These are phyloP conservation scores for Hystrix cristata DNA, from an alignment of 2,113 vertebrate species.

Conservation along the genomic window DNA sequence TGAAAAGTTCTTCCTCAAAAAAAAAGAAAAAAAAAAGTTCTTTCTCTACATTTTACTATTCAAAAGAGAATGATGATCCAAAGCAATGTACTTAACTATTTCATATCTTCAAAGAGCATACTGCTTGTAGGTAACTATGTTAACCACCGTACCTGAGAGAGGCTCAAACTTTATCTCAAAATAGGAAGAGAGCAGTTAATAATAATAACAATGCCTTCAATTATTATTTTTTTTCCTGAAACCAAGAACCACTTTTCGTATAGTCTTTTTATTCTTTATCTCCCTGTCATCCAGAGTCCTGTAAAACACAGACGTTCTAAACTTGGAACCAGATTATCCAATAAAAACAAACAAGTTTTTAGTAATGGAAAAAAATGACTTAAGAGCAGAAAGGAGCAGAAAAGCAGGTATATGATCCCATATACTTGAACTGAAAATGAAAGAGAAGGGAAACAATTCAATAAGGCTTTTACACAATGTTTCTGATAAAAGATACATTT, in stretches of 20 bases:
- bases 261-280: slow-evolving; percentile 71
- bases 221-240: slow-evolving; percentile 59
- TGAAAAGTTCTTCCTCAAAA: not conserved
- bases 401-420: slow-evolving; percentile 71
- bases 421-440: slow-evolving; percentile 53
- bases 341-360: slow-evolving; percentile 80
- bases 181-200: slow-evolving; percentile 77
- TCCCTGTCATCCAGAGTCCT: slow-evolving; percentile 70
- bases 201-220: slow-evolving; percentile 48
- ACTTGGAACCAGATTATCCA: slow-evolving; percentile 79
- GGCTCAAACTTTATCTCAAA: slow-evolving; percentile 76
- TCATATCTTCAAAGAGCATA: slow-evolving; percentile 44
- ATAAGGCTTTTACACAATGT: slow-evolving; percentile 21
- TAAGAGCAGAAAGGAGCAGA: slow-evolving; percentile 67
- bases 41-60: not conserved
- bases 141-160: slow-evolving; percentile 48
- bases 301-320: slow-evolving; percentile 79
- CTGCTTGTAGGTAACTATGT: not conserved
- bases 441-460: slow-evolving; percentile 24
- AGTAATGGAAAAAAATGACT: slow-evolving; percentile 83
- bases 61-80: slow-evolving; percentile 13
- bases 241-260: slow-evolving; percentile 70
- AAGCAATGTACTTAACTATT: slow-evolving; percentile 50
- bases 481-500: slow-evolving; percentile 28
- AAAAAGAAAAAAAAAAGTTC: not conserved